phyloP scores from a whole-genome alignment of 2,888 invertebrate genomes.

The Chrysolina oricalcia region DNA sequence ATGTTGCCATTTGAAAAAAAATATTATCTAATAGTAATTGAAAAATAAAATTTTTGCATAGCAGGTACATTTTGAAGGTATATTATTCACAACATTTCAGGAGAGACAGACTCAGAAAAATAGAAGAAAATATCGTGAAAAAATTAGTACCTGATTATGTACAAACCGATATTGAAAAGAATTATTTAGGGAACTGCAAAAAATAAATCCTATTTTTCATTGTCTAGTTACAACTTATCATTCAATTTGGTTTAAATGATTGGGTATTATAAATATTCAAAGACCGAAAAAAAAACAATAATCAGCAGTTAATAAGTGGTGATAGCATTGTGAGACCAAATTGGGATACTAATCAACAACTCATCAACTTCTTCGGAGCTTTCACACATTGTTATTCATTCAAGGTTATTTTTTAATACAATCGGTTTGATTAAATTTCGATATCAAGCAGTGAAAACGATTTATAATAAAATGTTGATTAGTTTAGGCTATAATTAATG shows the following conservation, averaged over 20 bases:
- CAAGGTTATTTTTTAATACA: not conserved
- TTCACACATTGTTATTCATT: slow-evolving; percentile 6
- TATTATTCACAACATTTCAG: no score
- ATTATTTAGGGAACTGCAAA: not conserved
- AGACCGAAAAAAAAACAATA: not conserved
- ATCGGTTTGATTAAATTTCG: slow-evolving; percentile 14
- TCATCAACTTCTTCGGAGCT: slow-evolving; percentile 22
- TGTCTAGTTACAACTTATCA: not conserved
- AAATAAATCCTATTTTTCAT: not conserved
- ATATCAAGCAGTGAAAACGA: slow-evolving; percentile 23
- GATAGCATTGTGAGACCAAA: slow-evolving; percentile 30
- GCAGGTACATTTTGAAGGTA: no score
- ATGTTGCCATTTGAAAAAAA: no score
- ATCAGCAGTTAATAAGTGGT: not conserved
- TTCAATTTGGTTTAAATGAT: not conserved
- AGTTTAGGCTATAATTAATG: not conserved
- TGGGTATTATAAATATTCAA: not conserved
- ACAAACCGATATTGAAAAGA: no score
- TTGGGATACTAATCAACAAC: slow-evolving; percentile 27
- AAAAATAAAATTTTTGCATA: no score
- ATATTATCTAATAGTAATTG: no score
- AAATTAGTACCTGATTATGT: no score
- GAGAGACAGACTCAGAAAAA: no score
- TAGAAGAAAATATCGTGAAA: no score
- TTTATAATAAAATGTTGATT: slow-evolving; percentile 9